Conservation (phyloP, 2,888 invertebrate genomes). For the Harpalus rubripes region DNA sequence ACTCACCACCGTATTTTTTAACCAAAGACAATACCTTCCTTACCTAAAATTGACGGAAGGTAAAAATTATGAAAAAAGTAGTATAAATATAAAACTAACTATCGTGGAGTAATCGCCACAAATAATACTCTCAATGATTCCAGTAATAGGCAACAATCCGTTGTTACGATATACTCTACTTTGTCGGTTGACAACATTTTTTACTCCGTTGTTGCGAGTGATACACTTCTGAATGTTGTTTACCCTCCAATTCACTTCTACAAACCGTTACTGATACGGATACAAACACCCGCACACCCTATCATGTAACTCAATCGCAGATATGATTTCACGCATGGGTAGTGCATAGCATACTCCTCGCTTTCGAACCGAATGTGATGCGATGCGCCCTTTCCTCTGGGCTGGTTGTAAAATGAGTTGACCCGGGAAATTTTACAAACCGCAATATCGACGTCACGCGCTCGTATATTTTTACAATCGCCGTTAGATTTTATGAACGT, state of each 20-base stretch:
- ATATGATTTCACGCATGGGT: constrained; percentile 61
- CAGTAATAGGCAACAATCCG: too few relatives aligned
- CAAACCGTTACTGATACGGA: neutral
- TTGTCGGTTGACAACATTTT: too few relatives aligned
- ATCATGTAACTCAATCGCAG: constrained; percentile 56
- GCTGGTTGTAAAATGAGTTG: constrained; percentile 54
- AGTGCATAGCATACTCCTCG: neutral
- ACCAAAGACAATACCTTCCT: too few relatives aligned
- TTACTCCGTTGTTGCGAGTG: neutral
- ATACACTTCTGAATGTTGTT: constrained; percentile 2
- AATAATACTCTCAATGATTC: too few relatives aligned
- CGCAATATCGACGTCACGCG: constrained; percentile 61
- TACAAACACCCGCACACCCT: neutral
- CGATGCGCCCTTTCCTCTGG: neutral
- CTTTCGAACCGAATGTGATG: neutral
- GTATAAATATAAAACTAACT: too few relatives aligned
- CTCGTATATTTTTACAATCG: constrained; percentile 67
- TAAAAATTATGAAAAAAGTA: too few relatives aligned
- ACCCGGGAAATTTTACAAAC: constrained; percentile 66
- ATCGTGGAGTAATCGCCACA: too few relatives aligned
- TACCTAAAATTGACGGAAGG: too few relatives aligned
- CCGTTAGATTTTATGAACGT: constrained; percentile 61
- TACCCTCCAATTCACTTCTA: neutral
- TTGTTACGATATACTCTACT: too few relatives aligned
- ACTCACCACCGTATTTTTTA: too few relatives aligned